phyloP scores from a whole-genome alignment of 2,797 vertebrate species.

The Hyperoplus immaculatus region DNA sequence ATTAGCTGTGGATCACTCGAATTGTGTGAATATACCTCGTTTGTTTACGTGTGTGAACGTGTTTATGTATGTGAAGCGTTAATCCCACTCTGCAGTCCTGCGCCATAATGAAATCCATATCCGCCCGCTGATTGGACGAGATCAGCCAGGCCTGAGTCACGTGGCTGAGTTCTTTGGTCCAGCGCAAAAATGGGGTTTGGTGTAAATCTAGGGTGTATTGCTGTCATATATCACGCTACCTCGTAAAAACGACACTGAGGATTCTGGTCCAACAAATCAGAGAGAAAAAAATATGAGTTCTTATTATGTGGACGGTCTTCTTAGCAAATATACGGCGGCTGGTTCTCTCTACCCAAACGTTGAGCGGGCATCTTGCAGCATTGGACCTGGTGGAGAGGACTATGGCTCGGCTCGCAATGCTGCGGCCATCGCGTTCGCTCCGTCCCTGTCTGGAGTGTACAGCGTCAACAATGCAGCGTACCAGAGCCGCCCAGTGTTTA shows the following conservation, averaged over 20 bases:
- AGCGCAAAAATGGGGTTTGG: slow-evolving; percentile 96
- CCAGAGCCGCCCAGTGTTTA: slow-evolving; percentile 83
- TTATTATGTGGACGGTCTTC: slow-evolving; percentile 95
- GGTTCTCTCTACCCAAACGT: slow-evolving; percentile 91
- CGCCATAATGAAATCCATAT: slow-evolving; percentile 89
- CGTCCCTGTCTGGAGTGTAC: slow-evolving; percentile 90
- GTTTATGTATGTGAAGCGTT: slow-evolving; percentile 62
- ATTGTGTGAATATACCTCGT: slow-evolving; percentile 28
- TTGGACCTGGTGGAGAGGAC: slow-evolving; percentile 89
- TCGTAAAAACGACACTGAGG: slow-evolving; percentile 99
- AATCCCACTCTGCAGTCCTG: slow-evolving; percentile 80
- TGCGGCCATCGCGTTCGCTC: slow-evolving; percentile 83
- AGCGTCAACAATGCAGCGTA: slow-evolving; percentile 89
- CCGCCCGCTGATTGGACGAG: slow-evolving; percentile 87
- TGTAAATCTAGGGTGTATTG: slow-evolving; percentile 98
- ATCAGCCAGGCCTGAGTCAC: slow-evolving; percentile 89
- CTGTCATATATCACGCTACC: slow-evolving; percentile 98
- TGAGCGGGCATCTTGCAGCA: slow-evolving; percentile 90
- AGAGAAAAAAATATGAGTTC: slow-evolving; percentile 94
- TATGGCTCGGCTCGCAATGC: slow-evolving; percentile 87
- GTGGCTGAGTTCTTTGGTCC: slow-evolving; percentile 90
- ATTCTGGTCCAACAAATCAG: slow-evolving; percentile 98
- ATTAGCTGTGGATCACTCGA: not conserved
- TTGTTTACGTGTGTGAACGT: slow-evolving; percentile 39
- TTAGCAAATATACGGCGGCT: slow-evolving; percentile 93